Evolutionary conservation across 64 coral and sea anemone species (phyloP).

Genomic region (Hydrozoanthus tunicans): DNA sequence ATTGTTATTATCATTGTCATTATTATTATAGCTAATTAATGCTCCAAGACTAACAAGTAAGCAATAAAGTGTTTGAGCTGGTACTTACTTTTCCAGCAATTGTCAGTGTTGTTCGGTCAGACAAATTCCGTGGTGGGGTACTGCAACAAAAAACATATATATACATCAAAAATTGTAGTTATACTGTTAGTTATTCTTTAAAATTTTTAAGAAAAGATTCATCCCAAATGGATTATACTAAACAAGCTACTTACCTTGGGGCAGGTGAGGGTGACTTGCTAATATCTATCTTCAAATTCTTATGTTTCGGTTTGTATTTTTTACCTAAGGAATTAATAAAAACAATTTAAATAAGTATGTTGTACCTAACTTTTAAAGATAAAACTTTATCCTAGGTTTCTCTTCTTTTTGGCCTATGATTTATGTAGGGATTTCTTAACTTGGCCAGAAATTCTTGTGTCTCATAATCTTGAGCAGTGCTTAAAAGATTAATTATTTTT

Average conservation of each 20-base stretch:
- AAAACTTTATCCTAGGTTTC: background rate
- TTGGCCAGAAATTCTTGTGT: too few species aligned
- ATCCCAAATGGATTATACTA: background rate
- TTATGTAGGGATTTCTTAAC: too few species aligned
- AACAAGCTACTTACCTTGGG: background rate
- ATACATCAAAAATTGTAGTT: background rate
- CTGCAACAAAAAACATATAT: background rate
- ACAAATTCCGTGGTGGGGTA: conserved; percentile 84
- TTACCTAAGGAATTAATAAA: conserved; percentile 4
- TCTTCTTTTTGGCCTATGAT: background rate
- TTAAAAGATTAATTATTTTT: too few species aligned
- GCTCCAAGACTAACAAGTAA: background rate
- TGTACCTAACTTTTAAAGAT: background rate
- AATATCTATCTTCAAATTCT: conserved; percentile 42
- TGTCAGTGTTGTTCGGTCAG: conserved; percentile 91
- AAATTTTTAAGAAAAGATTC: background rate
- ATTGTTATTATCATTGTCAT: background rate
- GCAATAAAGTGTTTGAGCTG: background rate
- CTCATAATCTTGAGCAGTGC: too few species aligned
- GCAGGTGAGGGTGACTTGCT: conserved; percentile 24
- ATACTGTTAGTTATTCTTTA: background rate
- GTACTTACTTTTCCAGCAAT: conserved; percentile 84
- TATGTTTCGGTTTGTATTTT: conserved; percentile 45
- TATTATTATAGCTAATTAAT: background rate
- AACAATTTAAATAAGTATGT: background rate